Evolutionary conservation across 2,113 vertebrate species (phyloP), one percentile per base, ranked within the genome.

Genomic region (Oncorhynchus kisutch): DNA sequence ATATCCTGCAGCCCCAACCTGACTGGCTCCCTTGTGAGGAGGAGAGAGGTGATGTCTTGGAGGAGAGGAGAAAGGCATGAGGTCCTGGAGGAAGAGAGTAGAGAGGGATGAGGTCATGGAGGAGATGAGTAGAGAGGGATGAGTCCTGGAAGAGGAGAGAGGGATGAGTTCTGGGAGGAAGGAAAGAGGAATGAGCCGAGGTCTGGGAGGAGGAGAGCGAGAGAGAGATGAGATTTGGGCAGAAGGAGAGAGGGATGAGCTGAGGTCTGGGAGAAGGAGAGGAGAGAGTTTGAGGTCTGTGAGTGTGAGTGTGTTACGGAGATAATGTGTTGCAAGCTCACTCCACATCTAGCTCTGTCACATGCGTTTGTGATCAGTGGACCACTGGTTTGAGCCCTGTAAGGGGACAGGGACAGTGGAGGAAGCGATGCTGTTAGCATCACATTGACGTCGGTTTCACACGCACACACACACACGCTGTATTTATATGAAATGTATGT

Each of bases 181-280:
- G 5, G 7, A 65, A 25, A 64, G 5, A 24, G 22, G 60, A 16
- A 64, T 9, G 20, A 16, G 18, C 39, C 2, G 49, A 51, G 49
- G 3, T 16, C 11, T 51, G 11, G 49, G n/a, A 65, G 62, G 22
- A 65, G 24, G 9, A 65, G 62, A 24, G 5, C 3, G 27, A 3
- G 27, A 27, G 27, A 24, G 11, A 18, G 60, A 64, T 22, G 20
- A 16, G 16, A 20, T 51, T 51, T 51, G 20, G n/a, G n/a, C 6
- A n/a, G 20, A n/a, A 62, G 54, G 62, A 65, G 62, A 65, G n/a
- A 24, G 22, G 22, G 62, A 65, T 16, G 22, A 24, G 12, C n/a
- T 12, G 64, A 66, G 64, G 24, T n/a, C 5, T n/a, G 25, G 73
- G 73, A 77, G 83, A 69, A 57, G 29, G 13, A 3, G 57, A 73